phyloP scores from a whole-genome alignment of 2,888 invertebrate genomes.

The Elgonia sp. region DNA sequence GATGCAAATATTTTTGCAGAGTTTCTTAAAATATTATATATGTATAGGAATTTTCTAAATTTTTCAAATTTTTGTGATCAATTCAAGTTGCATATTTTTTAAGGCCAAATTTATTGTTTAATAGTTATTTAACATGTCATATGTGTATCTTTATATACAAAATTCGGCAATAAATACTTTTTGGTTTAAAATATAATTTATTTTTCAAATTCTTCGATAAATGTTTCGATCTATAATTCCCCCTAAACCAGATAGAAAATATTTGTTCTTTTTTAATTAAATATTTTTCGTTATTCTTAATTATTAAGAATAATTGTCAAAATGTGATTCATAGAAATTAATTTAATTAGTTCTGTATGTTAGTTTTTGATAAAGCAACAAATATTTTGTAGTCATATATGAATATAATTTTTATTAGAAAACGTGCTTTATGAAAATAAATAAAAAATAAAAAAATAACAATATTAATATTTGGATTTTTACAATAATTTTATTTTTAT shows the following conservation, averaged over 20 bases:
- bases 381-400: too few relatives aligned
- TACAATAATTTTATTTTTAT: too few relatives aligned
- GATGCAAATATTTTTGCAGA: conserved; percentile 65
- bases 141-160: conserved; percentile 68
- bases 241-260: conserved; percentile 27
- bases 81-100: conserved; percentile 69
- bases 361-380: too few relatives aligned
- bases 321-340: too few relatives aligned
- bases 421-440: too few relatives aligned
- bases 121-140: conserved; percentile 67
- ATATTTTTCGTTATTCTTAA: too few relatives aligned
- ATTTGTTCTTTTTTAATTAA: not conserved
- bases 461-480: too few relatives aligned
- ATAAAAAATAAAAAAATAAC: too few relatives aligned
- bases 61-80: conserved; percentile 59
- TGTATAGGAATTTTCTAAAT: conserved; percentile 66
- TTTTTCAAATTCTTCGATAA: conserved; percentile 48
- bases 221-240: conserved; percentile 31
- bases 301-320: too few relatives aligned
- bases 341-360: too few relatives aligned
- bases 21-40: conserved; percentile 52
- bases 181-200: conserved; percentile 69
- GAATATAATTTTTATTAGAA: too few relatives aligned
- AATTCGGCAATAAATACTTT: conserved; percentile 68
- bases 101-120: conserved; percentile 69